Evolutionary conservation across 2,113 vertebrate species (phyloP).

Genomic region (Zosterops borbonicus): DNA sequence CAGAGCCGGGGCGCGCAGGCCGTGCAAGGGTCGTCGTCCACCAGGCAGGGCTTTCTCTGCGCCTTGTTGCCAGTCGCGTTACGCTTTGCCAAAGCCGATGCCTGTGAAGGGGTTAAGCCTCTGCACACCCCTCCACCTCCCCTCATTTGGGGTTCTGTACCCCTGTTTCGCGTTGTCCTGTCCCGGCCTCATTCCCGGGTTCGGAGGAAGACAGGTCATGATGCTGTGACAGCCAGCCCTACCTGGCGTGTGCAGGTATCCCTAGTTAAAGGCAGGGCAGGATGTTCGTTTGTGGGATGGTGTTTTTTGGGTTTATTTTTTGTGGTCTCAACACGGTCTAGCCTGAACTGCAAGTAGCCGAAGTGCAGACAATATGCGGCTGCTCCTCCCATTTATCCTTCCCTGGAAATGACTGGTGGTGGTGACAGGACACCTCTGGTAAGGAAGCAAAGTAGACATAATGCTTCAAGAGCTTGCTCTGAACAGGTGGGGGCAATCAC

Average conservation of each 20-base stretch:
- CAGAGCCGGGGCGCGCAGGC: rapidly evolving
- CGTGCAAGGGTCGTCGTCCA: rapidly evolving
- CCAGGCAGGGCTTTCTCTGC: background rate
- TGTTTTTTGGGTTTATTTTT: background rate
- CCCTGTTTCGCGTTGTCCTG: background rate
- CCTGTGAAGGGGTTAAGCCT: background rate
- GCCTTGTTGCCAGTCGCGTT: rapidly evolving
- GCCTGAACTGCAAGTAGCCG: background rate
- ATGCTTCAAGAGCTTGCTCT: background rate
- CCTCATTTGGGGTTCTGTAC: rapidly evolving
- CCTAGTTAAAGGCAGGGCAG: background rate
- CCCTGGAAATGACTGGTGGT: background rate
- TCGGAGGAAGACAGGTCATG: background rate
- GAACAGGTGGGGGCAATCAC: background rate
- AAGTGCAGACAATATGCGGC: background rate
- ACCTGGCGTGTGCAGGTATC: background rate
- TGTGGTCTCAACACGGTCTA: background rate
- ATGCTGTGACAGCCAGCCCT: background rate
- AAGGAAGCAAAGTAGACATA: background rate
- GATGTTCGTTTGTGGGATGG: background rate
- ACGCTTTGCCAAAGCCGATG: background rate
- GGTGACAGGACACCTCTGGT: background rate
- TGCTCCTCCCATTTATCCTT: background rate
- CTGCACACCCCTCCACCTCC: background rate
- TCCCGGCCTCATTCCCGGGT: background rate